These are phyloP conservation scores for Ichneumoninae sp. DNA, from an alignment of 2,888 invertebrate species.

Conservation along the genomic window DNA sequence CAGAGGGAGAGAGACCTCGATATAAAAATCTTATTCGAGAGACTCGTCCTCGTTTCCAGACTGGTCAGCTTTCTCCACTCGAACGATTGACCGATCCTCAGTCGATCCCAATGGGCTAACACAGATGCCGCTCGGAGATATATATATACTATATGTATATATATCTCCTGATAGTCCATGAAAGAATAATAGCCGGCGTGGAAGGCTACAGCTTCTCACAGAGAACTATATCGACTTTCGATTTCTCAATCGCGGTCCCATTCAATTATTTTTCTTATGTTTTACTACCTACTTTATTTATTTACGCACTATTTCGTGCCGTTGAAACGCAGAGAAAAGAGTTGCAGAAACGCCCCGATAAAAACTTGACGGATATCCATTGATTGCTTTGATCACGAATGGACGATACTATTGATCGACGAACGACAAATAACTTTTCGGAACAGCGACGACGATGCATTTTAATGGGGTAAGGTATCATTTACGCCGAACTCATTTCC, in stretches of 20 bases:
- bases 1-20: slow-evolving; percentile 34
- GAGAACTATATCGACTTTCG: slow-evolving; percentile 49
- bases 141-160: not conserved
- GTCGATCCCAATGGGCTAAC: slow-evolving; percentile 35
- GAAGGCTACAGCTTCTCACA: not conserved
- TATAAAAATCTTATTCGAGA: slow-evolving; percentile 75
- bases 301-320: slow-evolving; percentile 1
- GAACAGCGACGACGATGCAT: not conserved
- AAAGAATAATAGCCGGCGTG: slow-evolving; percentile 35
- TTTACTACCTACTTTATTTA: not conserved
- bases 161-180: slow-evolving; percentile 23
- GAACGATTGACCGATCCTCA: slow-evolving; percentile 56
- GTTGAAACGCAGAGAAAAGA: not conserved
- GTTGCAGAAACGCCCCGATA: not conserved
- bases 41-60: slow-evolving; percentile 76
- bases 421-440: not conserved
- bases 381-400: not conserved
- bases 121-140: slow-evolving; percentile 26
- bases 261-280: slow-evolving; percentile 54
- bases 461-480: not conserved
- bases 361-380: not conserved
- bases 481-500: not conserved
- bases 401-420: not conserved
- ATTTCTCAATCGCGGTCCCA: slow-evolving; percentile 67
- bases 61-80: slow-evolving; percentile 78